Conservation (phyloP, 2,888 invertebrate genomes). For the Heliconius aoede region DNA sequence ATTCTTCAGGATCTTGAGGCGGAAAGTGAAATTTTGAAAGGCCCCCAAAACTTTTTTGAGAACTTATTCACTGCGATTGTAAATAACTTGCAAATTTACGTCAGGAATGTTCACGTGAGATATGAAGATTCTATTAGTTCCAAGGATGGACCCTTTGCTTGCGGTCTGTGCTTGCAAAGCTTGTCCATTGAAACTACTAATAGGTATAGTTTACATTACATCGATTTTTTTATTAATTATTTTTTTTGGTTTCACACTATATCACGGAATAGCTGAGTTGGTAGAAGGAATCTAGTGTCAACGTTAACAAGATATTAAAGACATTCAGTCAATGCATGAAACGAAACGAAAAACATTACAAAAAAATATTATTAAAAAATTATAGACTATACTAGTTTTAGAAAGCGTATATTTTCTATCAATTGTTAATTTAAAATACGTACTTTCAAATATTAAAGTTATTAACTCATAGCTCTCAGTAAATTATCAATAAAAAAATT, state of each 20-base stretch:
- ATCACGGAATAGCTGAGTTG: background rate
- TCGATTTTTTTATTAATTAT: no score
- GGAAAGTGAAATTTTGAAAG: constrained; percentile 83
- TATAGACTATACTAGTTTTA: no score
- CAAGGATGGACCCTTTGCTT: constrained; percentile 86
- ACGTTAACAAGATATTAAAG: background rate
- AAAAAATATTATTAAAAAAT: no score
- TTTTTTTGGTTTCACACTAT: background rate
- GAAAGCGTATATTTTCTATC: no score
- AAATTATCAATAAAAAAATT: background rate
- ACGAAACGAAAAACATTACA: no score
- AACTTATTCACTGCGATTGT: constrained; percentile 89
- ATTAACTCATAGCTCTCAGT: background rate
- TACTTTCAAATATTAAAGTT: no score
- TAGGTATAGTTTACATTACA: constrained; percentile 75
- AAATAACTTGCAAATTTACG: constrained; percentile 90
- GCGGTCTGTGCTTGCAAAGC: constrained; percentile 90
- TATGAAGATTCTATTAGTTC: constrained; percentile 90
- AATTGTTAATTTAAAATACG: no score
- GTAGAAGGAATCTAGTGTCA: background rate
- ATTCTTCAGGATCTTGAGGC: constrained; percentile 87
- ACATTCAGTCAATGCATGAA: no score
- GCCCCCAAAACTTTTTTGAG: constrained; percentile 87
- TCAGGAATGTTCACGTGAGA: constrained; percentile 90
- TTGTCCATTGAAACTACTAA: constrained; percentile 92